phyloP scores from a whole-genome alignment of 2,888 invertebrate genomes.

The Caenorhabditis zanzibari region DNA sequence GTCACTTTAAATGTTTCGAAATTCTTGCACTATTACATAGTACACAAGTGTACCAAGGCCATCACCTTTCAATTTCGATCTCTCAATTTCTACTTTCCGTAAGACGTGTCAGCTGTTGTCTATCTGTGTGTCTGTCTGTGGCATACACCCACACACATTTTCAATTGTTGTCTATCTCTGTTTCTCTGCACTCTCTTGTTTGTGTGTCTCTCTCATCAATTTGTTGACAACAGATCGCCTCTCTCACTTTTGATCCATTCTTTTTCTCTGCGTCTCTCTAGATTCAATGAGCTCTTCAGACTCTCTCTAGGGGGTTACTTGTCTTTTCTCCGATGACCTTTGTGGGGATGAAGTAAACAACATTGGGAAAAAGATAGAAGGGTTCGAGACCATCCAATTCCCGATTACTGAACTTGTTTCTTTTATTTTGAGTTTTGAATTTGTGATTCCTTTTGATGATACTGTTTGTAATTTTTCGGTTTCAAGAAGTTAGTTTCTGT shows the following conservation, averaged over 20 bases:
- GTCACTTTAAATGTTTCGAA: constrained; percentile 45
- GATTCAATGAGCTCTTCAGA: constrained; percentile 6
- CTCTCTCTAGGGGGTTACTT: neutral
- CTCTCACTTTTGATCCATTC: neutral
- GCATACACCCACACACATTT: constrained; percentile 17
- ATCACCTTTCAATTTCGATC: neutral
- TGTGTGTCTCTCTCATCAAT: constrained; percentile 19
- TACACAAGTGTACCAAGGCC: constrained; percentile 31
- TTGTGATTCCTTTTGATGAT: no score
- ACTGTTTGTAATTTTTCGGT: no score
- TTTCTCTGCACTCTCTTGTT: constrained; percentile 42
- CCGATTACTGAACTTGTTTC: neutral
- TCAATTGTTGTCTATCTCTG: neutral
- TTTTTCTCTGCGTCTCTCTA: constrained; percentile 41
- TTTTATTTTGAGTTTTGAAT: neutral
- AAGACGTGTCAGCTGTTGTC: constrained; percentile 46
- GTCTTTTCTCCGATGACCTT: constrained; percentile 38
- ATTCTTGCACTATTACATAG: constrained; percentile 38
- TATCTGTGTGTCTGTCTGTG: constrained; percentile 16
- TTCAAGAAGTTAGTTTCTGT: no score
- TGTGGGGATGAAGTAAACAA: constrained; percentile 54
- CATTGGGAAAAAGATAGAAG: neutral
- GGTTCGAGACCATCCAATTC: neutral
- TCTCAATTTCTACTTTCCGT: neutral
- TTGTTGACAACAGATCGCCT: constrained; percentile 51